A percentile compares a stretch with the other conserved stretches of the same genome.
Evolutionary conservation across 2,113 vertebrate genomes (phyloP).

Genomic region (Nycticryphes semicollaris): DNA sequence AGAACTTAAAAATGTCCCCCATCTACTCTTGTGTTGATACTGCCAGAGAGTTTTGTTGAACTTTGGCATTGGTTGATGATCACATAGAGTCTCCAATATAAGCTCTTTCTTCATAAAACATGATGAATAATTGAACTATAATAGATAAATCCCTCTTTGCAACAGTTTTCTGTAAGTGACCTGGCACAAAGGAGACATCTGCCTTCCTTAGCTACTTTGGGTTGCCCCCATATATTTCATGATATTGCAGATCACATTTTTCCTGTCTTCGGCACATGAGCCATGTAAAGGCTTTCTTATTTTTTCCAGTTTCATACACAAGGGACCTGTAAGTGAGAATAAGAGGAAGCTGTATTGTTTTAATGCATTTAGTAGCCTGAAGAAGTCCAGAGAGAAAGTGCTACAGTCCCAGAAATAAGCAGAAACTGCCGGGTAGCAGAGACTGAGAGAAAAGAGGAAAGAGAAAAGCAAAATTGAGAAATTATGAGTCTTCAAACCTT

Average conservation of each 20-base stretch:
- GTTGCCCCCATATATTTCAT: neutral
- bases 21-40: neutral
- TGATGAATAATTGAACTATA: neutral
- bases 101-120: neutral
- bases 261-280: neutral
- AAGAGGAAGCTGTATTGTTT: neutral
- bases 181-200: neutral
- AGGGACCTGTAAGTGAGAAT: neutral
- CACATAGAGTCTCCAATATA: neutral
- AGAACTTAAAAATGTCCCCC: neutral
- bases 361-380: neutral
- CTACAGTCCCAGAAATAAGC: neutral
- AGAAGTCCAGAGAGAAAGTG: neutral
- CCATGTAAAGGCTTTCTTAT: neutral
- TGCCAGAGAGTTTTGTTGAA: neutral
- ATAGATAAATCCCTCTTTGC: neutral
- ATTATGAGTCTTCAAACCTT: neutral
- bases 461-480: neutral
- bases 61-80: neutral
- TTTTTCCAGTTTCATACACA: neutral
- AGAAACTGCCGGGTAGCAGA: neutral
- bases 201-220: neutral
- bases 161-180: neutral
- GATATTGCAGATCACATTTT: neutral
- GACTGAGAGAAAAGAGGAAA: neutral